Base-by-base conservation (phyloP, 2,797 vertebrate species). In the Sciaenops ocellatus region DNA sequence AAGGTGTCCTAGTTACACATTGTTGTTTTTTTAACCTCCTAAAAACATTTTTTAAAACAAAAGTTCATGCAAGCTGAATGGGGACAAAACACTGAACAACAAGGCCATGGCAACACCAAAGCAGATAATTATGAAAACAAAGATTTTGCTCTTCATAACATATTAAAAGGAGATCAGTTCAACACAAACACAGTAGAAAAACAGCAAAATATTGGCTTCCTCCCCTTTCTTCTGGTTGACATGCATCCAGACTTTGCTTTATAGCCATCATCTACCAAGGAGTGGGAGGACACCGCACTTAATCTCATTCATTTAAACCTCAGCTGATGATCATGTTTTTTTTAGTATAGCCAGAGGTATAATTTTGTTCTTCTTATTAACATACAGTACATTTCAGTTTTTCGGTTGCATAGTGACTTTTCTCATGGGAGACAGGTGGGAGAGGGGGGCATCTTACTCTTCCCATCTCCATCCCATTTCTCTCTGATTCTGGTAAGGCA, bases 401-500 rank as follows among this genome's bases (percentile, higher is more conserved):
- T n/a, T n/a, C n/a, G 26, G 69, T 76, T 28, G 28, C 5, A 1
- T 20, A 18, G 6, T 1, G 5, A 34, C 15, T 30, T 22, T 55
- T 5, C 34, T 26, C 12, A n/a, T 76, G 15, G 13, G 15, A 22
- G 22, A 18, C 26, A 13, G 12, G 8, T 30, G 30, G 30, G 30
- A 7, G 34, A 3, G 8, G 18, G 3, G n/a, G 15, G 42, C 24
- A 44, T 65, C 44, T 73, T 42, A 16, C 24, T 15, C 6, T 63
- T 62, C 52, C 7, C 26, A 22, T 62, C 42, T 83, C 44, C 22
- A 59, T 64, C 38, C 20, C 20, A 5, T 55, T 62, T 44, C 26
- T 70, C 13, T 88, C 30, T 61, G 17, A 42, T 50, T 66, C 42
- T 73, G 24, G 6, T 28, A 30, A 65, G 44, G 69, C 57, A 76